These are phyloP conservation scores for Mesochorus sp. DNA, from an alignment of 2,888 invertebrate genomes.

Conservation along the genomic window DNA sequence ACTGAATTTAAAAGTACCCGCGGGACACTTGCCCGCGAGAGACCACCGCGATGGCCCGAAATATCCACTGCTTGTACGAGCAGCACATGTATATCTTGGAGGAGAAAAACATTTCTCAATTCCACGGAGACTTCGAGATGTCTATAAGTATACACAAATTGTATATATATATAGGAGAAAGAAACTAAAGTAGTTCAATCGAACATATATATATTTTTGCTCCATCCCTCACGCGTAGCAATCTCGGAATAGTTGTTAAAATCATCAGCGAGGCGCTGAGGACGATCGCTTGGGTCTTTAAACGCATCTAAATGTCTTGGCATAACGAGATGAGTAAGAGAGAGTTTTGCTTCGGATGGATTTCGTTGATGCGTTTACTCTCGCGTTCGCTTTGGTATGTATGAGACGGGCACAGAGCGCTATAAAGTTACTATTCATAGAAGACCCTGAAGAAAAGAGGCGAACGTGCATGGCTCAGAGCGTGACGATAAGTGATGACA, in stretches of 20 bases:
- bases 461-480: neutral
- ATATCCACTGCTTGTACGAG: constrained; percentile 20
- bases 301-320: neutral
- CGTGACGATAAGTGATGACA: neutral
- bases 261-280: constrained; percentile 15
- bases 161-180: constrained; percentile 20
- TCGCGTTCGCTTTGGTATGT: neutral
- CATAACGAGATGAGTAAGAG: neutral
- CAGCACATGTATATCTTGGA: neutral
- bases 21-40: neutral
- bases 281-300: constrained; percentile 54
- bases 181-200: constrained; percentile 20
- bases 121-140: constrained; percentile 2
- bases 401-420: neutral
- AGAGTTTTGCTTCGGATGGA: constrained; percentile 14
- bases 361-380: constrained; percentile 13
- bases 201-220: constrained; percentile 3
- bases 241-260: constrained; percentile 60
- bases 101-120: constrained; percentile 19
- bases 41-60: constrained; percentile 53
- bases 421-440: constrained; percentile 19
- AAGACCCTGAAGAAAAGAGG: neutral
- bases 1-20: constrained; percentile 24
- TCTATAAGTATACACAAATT: no score
- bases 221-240: constrained; percentile 61